A percentile compares a stretch with the other conserved stretches of the same genome.
Evolutionary conservation across 2,113 vertebrate genomes (phyloP).

Genomic region (Hydrolagus affinis): DNA sequence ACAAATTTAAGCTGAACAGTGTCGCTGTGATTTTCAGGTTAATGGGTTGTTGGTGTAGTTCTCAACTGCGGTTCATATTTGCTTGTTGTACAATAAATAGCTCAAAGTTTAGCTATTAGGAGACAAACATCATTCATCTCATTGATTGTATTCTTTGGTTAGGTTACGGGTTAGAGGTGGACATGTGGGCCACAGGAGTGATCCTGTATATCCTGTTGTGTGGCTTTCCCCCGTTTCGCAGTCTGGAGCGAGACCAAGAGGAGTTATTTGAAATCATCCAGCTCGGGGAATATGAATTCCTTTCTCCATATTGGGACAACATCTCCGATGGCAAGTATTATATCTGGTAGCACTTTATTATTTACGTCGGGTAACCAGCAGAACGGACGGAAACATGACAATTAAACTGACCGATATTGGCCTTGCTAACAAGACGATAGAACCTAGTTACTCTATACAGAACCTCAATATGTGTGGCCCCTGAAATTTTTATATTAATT

Average conservation of each 20-base stretch:
- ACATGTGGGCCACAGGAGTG: conserved; percentile 92
- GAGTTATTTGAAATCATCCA: conserved; percentile 88
- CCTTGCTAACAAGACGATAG: too few species aligned
- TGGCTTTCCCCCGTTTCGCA: conserved; percentile 91
- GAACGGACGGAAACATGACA: background rate
- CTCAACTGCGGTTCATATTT: conserved; percentile 11
- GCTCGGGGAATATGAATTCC: conserved; percentile 75
- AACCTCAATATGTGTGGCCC: too few species aligned
- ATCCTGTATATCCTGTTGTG: conserved; percentile 89
- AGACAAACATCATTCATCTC: background rate
- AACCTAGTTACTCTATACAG: too few species aligned
- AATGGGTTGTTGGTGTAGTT: background rate
- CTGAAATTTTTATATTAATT: too few species aligned
- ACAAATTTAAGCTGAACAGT: background rate
- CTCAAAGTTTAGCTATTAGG: too few species aligned
- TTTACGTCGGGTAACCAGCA: background rate
- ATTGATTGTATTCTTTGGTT: background rate
- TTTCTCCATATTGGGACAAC: conserved; percentile 85
- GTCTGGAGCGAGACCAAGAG: conserved; percentile 80
- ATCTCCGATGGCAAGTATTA: conserved; percentile 75
- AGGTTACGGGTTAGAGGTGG: conserved; percentile 91
- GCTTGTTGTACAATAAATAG: background rate
- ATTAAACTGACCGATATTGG: background rate
- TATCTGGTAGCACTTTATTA: too few species aligned
- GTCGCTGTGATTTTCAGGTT: background rate